phyloP scores from a whole-genome alignment of 2,113 vertebrate species.

The Petaurus breviceps region DNA sequence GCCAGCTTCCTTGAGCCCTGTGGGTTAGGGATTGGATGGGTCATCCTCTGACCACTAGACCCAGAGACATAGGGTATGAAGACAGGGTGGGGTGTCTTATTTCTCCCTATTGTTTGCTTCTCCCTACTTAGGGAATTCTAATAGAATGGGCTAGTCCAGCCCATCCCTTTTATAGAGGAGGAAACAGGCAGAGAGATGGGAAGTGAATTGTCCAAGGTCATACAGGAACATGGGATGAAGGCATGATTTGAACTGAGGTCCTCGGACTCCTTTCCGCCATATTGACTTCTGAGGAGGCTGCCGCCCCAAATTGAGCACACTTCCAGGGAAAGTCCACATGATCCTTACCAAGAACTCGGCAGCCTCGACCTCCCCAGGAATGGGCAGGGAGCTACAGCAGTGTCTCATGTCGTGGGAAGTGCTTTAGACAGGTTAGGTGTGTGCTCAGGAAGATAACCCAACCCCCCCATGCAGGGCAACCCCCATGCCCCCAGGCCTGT shows the following conservation, averaged over 20 bases:
- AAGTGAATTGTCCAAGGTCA: background rate
- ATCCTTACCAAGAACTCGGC: background rate
- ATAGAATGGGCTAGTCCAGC: background rate
- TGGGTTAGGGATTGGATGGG: too few species aligned
- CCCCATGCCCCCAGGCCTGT: background rate
- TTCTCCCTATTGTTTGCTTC: background rate
- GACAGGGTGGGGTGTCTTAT: background rate
- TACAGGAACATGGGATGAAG: background rate
- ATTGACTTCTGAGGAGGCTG: background rate
- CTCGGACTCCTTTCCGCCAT: too few species aligned
- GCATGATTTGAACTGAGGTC: too few species aligned
- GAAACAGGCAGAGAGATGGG: background rate
- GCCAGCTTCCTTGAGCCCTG: background rate
- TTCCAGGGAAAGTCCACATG: background rate
- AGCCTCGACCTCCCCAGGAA: background rate
- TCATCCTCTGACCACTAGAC: too few species aligned
- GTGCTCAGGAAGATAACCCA: background rate
- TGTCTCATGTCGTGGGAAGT: background rate
- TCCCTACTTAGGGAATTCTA: background rate
- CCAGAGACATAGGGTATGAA: too few species aligned
- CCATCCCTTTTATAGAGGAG: background rate
- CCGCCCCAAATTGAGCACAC: background rate
- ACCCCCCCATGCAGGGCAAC: background rate
- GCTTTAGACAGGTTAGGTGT: background rate
- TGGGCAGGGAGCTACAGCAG: background rate